Percentiles rank a stretch among this genome's conserved stretches.
Conservation (phyloP, 2,797 vertebrate genomes). For the Mus spretus region DNA sequence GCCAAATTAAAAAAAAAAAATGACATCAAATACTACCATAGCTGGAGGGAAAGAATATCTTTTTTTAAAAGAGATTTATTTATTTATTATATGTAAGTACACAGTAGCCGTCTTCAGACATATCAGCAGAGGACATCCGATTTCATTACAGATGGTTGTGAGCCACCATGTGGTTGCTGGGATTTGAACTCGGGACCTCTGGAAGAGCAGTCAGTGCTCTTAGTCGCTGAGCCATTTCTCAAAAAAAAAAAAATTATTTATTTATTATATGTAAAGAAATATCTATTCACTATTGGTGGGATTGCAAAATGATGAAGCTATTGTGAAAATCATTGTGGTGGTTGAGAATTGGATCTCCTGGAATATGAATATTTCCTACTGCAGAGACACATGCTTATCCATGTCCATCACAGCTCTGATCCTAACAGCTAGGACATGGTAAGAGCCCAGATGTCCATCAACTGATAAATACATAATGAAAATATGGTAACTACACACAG, state of each 20-base stretch:
- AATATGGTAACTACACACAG: not conserved
- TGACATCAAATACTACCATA: not conserved
- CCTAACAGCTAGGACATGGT: not conserved
- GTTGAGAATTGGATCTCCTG: not conserved
- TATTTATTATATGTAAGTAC: no score
- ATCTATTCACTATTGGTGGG: not conserved
- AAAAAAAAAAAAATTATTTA: no score
- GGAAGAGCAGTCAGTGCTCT: no score
- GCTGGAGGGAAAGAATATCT: not conserved
- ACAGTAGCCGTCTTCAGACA: no score
- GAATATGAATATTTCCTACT: not conserved
- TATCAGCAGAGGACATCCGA: no score
- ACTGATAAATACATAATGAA: not conserved
- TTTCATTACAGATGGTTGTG: no score
- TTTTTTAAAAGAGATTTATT: no score
- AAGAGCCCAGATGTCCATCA: not conserved
- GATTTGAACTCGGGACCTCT: no score
- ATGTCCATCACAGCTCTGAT: no score
- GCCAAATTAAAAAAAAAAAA: not conserved
- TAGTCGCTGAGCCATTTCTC: no score
- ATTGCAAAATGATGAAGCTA: not conserved
- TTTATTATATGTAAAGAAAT: not conserved
- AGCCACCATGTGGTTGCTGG: no score
- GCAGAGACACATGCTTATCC: not conserved
- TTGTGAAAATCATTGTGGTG: not conserved